These are phyloP conservation scores for Pseudocheirus occidentalis DNA, from an alignment of 2,797 vertebrate genomes.

Conservation along the genomic window DNA sequence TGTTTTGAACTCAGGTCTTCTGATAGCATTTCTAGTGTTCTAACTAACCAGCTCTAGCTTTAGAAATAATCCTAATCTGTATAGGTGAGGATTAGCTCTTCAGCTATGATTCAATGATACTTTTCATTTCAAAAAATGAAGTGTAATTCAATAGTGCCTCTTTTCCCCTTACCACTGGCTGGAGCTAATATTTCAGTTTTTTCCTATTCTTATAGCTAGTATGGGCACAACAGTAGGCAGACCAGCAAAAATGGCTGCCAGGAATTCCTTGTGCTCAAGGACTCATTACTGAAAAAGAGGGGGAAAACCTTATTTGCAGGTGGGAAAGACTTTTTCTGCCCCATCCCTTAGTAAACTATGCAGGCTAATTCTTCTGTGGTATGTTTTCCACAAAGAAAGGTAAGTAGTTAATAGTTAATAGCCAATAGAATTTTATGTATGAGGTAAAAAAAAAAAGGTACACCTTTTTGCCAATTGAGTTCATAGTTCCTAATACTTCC, in stretches of 20 bases:
- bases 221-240: conserved; percentile 25
- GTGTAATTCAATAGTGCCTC: conserved; percentile 60
- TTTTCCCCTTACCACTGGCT: neutral
- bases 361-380: conserved; percentile 43
- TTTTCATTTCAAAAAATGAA: conserved; percentile 49
- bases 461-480: conserved; percentile 54
- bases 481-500: neutral
- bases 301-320: conserved; percentile 56
- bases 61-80: too few relatives aligned
- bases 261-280: conserved; percentile 16
- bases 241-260: conserved; percentile 55
- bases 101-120: conserved; percentile 22
- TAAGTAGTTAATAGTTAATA: conserved; percentile 69
- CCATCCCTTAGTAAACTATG: conserved; percentile 66
- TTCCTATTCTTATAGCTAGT: conserved; percentile 22
- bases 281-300: conserved; percentile 37
- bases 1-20: too few relatives aligned
- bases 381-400: conserved; percentile 64
- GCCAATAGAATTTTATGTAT: conserved; percentile 64
- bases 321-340: conserved; percentile 60
- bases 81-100: too few relatives aligned
- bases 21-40: too few relatives aligned
- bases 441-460: conserved; percentile 50
- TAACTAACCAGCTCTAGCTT: too few relatives aligned
- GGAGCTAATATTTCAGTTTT: conserved; percentile 38